Evolutionary conservation across 2,113 vertebrate genomes (phyloP), one percentile per base, ranked within the genome.

Genomic region (Elanoides forficatus): DNA sequence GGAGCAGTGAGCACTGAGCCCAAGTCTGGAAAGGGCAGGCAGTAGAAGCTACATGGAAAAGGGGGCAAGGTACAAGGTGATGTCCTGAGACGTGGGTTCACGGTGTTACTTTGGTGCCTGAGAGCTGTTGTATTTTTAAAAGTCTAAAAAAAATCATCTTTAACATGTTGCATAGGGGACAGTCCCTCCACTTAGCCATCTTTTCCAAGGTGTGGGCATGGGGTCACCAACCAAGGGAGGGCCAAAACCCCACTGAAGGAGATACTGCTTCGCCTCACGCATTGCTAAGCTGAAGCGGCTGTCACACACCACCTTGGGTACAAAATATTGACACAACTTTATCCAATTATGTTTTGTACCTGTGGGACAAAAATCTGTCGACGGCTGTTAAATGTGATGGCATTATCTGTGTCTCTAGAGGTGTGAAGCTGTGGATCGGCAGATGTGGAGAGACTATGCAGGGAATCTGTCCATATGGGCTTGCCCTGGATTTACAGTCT

Each of bases 321-420:
- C 74, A 68, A 90, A 92, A 66, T 58, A 75, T 9, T 70, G 91
- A 90, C 88, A 92, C 75, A 93, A 66, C 74, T 96, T 92, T 38
- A 88, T 93, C 86, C 75, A 88, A 48, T 88, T 80, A 48, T 3
- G 10, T 34, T 38, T 81, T 40, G 82, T 93, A 90, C 53, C 93
- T 36, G 23, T 22, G 91, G 88, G 82, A 92, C 58, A 75, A 43
- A 76, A 93, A 56, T 43, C 79, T 93, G 88, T 70, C n/a, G 3
- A 13, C 15, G 15, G 88, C 58, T 93, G 81, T 93, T 92, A 76
- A 82, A 80, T 88, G 67, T 93, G 93, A 95, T 90, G 86, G 93
- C 71, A 88, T 95, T 90, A 88, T 88, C 86, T 53, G 53, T 20
- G 53, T 80, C 93, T 83, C 91, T 45, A 62, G 86, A 82, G 75